phyloP scores from a whole-genome alignment of 2,888 invertebrate genomes.

The Lasioglossum calceatum region DNA sequence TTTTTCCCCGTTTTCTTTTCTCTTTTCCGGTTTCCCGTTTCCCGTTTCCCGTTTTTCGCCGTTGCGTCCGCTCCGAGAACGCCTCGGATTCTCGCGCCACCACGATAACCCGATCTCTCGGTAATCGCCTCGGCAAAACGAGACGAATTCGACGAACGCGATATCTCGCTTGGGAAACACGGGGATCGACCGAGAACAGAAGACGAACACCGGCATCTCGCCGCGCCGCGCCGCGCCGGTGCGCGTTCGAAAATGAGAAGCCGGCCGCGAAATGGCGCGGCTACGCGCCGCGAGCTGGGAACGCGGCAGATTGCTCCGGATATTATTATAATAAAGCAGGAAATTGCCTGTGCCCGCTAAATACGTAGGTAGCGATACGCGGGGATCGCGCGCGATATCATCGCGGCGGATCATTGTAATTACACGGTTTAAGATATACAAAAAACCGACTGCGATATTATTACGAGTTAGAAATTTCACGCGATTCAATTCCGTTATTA shows the following conservation, averaged over 20 bases:
- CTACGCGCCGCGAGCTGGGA: slow-evolving; percentile 85
- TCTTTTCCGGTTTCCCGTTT: not conserved
- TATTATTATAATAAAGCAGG: slow-evolving; percentile 75
- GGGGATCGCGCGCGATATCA: slow-evolving; percentile 68
- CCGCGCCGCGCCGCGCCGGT: slow-evolving; percentile 52
- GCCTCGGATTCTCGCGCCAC: not conserved
- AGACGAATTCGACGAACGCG: not conserved
- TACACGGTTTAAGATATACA: slow-evolving; percentile 60
- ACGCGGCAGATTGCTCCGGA: slow-evolving; percentile 81
- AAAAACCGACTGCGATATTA: slow-evolving; percentile 61
- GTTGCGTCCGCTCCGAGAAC: not conserved
- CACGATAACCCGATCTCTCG: not conserved
- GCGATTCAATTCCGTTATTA: slow-evolving; percentile 59
- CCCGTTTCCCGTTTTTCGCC: not conserved
- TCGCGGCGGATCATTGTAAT: slow-evolving; percentile 70
- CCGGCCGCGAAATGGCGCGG: slow-evolving; percentile 23
- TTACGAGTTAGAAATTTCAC: slow-evolving; percentile 63
- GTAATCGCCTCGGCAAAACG: not conserved
- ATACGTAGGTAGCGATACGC: slow-evolving; percentile 69
- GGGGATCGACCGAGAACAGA: not conserved
- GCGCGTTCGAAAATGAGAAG: slow-evolving; percentile 57
- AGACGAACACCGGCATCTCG: slow-evolving; percentile 18
- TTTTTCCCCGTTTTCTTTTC: not conserved
- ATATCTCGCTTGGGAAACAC: not conserved
- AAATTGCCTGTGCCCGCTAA: slow-evolving; percentile 72